These are phyloP conservation scores for Lepeophtheirus salmonis DNA, from an alignment of 1,140 invertebrate species.

Conservation along the genomic window DNA sequence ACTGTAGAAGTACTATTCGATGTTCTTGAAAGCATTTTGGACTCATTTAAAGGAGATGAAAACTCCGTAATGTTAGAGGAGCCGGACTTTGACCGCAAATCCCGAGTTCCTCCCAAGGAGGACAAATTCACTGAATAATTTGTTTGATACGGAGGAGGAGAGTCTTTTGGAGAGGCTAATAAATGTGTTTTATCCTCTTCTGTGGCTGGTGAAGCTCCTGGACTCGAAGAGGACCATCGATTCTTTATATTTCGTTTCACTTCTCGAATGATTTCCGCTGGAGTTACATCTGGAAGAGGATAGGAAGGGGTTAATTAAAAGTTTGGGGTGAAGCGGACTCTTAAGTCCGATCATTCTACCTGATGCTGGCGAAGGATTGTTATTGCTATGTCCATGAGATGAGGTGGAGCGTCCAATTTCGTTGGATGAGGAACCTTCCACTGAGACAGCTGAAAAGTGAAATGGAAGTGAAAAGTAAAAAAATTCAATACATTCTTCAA, in stretches of 20 bases:
- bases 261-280: not conserved
- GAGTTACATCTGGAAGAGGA: not conserved
- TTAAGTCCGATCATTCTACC: not conserved
- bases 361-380: not conserved
- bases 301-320: not conserved
- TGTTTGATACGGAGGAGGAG: slow-evolving; percentile 1
- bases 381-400: not conserved
- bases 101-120: not conserved
- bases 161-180: not conserved
- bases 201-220: not conserved
- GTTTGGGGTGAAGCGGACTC: not conserved
- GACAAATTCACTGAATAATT: not conserved
- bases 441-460: not conserved
- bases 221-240: slow-evolving; percentile 3
- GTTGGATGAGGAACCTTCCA: not conserved
- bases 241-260: slow-evolving; percentile 13
- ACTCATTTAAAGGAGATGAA: not conserved
- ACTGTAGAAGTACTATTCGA: no score
- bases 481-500: no score
- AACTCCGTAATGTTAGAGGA: not conserved
- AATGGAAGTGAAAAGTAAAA: no score
- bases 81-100: not conserved
- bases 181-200: not conserved
- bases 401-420: not conserved
- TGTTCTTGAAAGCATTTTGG: slow-evolving; percentile 15